Percentiles rank a stretch among this genome's conserved stretches.
Conservation (phyloP, 2,797 vertebrate genomes). For the Iguana delicatissima region DNA sequence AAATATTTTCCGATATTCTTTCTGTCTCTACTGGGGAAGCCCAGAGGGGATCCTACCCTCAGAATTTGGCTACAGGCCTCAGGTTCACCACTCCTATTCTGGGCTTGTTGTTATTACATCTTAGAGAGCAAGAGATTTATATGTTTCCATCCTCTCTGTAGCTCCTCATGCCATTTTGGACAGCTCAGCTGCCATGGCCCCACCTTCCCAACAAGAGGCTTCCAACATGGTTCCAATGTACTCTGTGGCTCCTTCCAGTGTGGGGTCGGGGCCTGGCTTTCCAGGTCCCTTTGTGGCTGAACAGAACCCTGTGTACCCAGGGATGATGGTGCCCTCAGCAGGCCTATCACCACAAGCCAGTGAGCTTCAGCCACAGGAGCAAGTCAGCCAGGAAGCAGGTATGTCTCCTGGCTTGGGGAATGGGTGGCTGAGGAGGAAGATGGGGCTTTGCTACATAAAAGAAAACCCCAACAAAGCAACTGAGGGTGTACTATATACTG, state of each 20-base stretch:
- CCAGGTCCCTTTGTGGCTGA: slow-evolving; percentile 66
- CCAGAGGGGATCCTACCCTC: too few species aligned
- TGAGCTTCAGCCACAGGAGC: slow-evolving; percentile 68
- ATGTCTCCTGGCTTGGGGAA: slow-evolving; percentile 25
- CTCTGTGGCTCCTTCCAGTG: slow-evolving; percentile 73
- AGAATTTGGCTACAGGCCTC: too few species aligned
- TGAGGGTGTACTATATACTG: too few species aligned
- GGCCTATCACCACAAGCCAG: slow-evolving; percentile 77
- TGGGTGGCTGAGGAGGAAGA: too few species aligned
- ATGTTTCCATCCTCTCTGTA: slow-evolving; percentile 61
- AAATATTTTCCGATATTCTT: too few species aligned
- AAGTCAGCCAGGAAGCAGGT: slow-evolving; percentile 77
- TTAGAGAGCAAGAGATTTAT: not conserved
- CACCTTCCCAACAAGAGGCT: slow-evolving; percentile 54
- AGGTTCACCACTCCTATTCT: not conserved
- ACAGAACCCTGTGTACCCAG: slow-evolving; percentile 72
- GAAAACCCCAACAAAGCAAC: too few species aligned
- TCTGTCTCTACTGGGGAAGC: too few species aligned
- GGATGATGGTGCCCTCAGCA: slow-evolving; percentile 64
- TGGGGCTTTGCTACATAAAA: too few species aligned
- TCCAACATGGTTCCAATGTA: slow-evolving; percentile 81
- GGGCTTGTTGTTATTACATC: not conserved
- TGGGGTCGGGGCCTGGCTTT: slow-evolving; percentile 73
- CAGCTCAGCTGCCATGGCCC: slow-evolving; percentile 74
- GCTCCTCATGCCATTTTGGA: slow-evolving; percentile 86